These are phyloP conservation scores for Eonycteris spelaea DNA, from an alignment of 2,113 vertebrate genomes.

Conservation along the genomic window DNA sequence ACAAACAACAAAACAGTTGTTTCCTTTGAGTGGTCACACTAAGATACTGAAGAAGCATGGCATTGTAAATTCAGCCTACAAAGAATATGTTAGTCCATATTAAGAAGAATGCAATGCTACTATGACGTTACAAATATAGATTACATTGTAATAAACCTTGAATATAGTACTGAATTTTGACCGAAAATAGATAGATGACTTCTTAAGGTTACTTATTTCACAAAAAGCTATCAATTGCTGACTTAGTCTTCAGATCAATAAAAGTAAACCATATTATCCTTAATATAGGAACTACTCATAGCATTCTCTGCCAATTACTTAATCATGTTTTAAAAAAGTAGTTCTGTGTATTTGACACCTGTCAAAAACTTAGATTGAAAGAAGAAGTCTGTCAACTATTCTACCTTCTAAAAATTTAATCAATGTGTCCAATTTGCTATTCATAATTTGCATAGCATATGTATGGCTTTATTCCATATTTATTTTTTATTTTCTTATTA, in stretches of 20 bases:
- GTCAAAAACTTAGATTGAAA: conserved; percentile 64
- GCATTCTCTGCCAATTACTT: conserved; percentile 61
- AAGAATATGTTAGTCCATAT: not conserved
- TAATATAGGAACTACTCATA: conserved; percentile 35
- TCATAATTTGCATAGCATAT: conserved; percentile 75
- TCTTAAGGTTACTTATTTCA: not conserved
- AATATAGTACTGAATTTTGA: not conserved
- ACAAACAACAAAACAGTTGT: not conserved
- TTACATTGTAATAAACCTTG: not conserved
- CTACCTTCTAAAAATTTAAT: conserved; percentile 71
- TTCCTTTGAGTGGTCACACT: not conserved
- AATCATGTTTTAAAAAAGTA: conserved; percentile 51
- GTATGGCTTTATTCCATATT: conserved; percentile 67
- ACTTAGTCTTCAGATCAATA: not conserved
- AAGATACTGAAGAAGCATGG: not conserved
- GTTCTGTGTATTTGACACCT: conserved; percentile 67
- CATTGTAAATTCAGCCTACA: not conserved
- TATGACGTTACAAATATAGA: not conserved
- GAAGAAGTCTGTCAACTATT: conserved; percentile 21
- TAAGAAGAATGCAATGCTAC: not conserved
- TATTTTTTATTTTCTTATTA: conserved; percentile 72
- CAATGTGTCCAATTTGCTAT: conserved; percentile 77
- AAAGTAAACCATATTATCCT: conserved; percentile 24
- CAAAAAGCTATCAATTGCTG: not conserved
- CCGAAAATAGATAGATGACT: not conserved